These are phyloP conservation scores for Sebastes taczanowskii DNA, from an alignment of 2,797 vertebrate genomes.

Conservation along the genomic window DNA sequence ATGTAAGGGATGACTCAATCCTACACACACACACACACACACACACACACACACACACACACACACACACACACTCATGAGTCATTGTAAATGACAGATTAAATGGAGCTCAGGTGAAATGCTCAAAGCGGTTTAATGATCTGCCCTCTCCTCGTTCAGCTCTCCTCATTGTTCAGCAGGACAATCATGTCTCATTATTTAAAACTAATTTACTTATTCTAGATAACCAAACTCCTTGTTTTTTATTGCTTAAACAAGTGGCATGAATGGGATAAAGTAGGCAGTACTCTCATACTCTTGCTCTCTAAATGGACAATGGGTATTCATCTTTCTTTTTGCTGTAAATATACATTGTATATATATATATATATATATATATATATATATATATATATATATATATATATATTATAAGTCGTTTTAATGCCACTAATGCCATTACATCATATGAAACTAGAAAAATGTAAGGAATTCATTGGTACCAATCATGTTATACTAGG, in stretches of 20 bases:
- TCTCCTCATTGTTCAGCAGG: slow-evolving; percentile 8
- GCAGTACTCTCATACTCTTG: neutral
- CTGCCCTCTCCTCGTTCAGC: slow-evolving; percentile 21
- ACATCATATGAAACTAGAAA: too few relatives aligned
- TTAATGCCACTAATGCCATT: too few relatives aligned
- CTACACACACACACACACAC: slow-evolving; percentile 13
- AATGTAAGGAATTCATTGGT: too few relatives aligned
- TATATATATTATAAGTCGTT: neutral
- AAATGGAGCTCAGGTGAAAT: slow-evolving; percentile 48
- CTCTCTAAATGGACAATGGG: neutral
- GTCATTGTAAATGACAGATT: slow-evolving; percentile 45
- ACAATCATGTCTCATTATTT: slow-evolving; percentile 31
- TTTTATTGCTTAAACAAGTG: slow-evolving; percentile 3
- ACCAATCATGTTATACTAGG: too few relatives aligned
- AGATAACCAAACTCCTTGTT: slow-evolving; percentile 15
- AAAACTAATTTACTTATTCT: slow-evolving; percentile 18
- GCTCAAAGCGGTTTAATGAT: slow-evolving; percentile 28
- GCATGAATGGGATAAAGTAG: slow-evolving; percentile 1
- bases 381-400: neutral
- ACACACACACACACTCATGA: slow-evolving; percentile 30
- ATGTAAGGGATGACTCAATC: slow-evolving; percentile 42
- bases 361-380: neutral
- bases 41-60: slow-evolving; percentile 7
- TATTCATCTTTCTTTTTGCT: neutral
- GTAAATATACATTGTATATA: neutral